Evolutionary conservation across 2,888 invertebrate species (phyloP).

Genomic region (Loripinus fragilis): DNA sequence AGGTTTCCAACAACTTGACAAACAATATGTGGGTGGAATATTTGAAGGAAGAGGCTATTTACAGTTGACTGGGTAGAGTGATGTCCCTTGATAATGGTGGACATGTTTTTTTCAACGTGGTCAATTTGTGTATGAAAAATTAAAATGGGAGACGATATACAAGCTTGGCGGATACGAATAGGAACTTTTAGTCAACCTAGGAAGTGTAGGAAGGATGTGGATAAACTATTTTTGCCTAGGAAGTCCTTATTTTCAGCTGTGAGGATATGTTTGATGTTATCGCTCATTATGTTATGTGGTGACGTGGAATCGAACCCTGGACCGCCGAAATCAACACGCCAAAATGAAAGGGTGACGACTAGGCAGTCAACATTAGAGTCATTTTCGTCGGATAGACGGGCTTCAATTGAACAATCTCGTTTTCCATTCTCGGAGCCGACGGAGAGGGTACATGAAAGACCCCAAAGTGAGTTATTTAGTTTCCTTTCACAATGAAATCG

Average conservation of each 20-base stretch:
- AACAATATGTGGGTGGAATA: too few species aligned
- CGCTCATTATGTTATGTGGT: conserved; percentile 11
- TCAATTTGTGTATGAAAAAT: too few species aligned
- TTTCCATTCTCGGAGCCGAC: not conserved
- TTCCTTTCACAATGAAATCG: not conserved
- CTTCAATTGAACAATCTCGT: not conserved
- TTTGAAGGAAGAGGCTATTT: too few species aligned
- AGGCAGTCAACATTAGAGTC: conserved; percentile 5
- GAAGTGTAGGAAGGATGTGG: not conserved
- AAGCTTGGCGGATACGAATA: not conserved
- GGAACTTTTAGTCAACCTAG: not conserved
- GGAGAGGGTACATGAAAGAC: too few species aligned
- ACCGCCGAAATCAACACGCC: not conserved
- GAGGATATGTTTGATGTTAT: not conserved
- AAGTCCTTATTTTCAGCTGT: not conserved
- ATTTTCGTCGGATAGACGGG: not conserved
- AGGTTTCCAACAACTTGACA: too few species aligned
- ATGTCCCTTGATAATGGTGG: too few species aligned
- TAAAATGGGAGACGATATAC: not conserved
- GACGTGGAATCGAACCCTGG: conserved; percentile 21
- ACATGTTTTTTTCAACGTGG: too few species aligned
- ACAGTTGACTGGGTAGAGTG: too few species aligned
- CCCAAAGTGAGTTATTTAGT: conserved; percentile 3
- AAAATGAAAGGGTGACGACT: not conserved
- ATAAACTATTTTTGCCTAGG: not conserved